Evolutionary conservation across 1,140 invertebrate species (phyloP), one percentile per base, ranked within the genome.

Genomic region (Drosophila tani): DNA sequence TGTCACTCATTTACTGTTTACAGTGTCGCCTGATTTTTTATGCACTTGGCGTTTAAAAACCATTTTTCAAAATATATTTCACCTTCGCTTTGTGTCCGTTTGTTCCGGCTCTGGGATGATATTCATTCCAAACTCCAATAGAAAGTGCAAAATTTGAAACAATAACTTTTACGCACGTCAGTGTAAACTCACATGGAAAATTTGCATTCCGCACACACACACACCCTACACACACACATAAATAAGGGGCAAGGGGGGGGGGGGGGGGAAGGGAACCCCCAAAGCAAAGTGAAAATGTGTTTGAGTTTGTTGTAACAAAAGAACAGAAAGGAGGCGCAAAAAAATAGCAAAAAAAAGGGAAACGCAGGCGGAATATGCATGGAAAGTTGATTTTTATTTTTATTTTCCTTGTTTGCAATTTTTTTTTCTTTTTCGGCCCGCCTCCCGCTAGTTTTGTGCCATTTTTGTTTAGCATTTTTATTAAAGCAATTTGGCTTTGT

Each of bases 101-200:
- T 53, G 5, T 29, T 51, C 40, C 19, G 11, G 12, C 15, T 11
- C 51, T 41, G 35, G 27, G 15, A 32, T 58, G 67, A 73, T 71
- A 60, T 73, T 60, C 46, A 74, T 51, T 49, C 49, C 53, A 17
- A 47, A 75, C 73, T 71, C 80, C 70, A 80, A 83, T 88, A 69
- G 80, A 88, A 87, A 87, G 84, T 82, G 80, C 84, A 77, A 87
- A 88, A 87, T 80, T 83, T 88, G 81, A 88, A 87, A 87, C 84
- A 87, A 88, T 87, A 87, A 87, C 84, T 88, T 87, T 88, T 78
- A 84, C 84, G 84, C 84, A 88, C 75, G 81, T 83, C 82, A 85
- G 82, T 86, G 82, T 71, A 86, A 86, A 60, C 82, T 86, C 79
- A 59, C 69, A 82, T 81, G 70, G 75, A 85, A 85, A 85, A 86